phyloP scores from a whole-genome alignment of 1,140 invertebrate genomes.

The Brachionus rotundiformis region DNA sequence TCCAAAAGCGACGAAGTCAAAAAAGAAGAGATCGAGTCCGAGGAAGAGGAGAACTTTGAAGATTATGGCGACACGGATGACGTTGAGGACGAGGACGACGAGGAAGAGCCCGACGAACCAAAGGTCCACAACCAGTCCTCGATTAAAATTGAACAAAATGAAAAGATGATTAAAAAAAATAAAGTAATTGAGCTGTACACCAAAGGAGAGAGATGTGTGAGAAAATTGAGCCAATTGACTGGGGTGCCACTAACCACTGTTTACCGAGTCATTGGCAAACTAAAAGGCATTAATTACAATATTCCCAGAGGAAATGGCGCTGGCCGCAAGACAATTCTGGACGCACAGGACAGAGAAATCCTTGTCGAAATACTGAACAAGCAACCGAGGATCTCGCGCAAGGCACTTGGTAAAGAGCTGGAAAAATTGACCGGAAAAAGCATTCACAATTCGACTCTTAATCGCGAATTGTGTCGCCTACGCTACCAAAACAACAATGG shows the following conservation, averaged over 20 bases:
- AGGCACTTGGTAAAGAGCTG: constrained; percentile 32
- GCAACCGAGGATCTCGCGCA: constrained; percentile 48
- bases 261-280: constrained; percentile 41
- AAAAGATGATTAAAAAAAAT: constrained; percentile 51
- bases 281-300: constrained; percentile 50
- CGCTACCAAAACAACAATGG: constrained; percentile 14
- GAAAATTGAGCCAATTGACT: constrained; percentile 43
- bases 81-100: constrained; percentile 34
- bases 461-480: constrained; percentile 32
- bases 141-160: constrained; percentile 36
- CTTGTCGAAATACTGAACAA: constrained; percentile 48
- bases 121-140: background rate
- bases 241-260: constrained; percentile 45
- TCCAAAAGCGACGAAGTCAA: background rate
- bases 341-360: constrained; percentile 43
- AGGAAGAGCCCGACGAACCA: background rate
- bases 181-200: constrained; percentile 50
- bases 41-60: constrained; percentile 12
- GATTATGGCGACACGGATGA: constrained; percentile 32
- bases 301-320: constrained; percentile 45
- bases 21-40: background rate
- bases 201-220: constrained; percentile 38
- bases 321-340: constrained; percentile 47
- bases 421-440: constrained; percentile 49
- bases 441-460: constrained; percentile 45